These are phyloP conservation scores for Strongylocentrotus purpuratus DNA, from an alignment of 35 echinoderm and acorn worm species.

Conservation along the genomic window DNA sequence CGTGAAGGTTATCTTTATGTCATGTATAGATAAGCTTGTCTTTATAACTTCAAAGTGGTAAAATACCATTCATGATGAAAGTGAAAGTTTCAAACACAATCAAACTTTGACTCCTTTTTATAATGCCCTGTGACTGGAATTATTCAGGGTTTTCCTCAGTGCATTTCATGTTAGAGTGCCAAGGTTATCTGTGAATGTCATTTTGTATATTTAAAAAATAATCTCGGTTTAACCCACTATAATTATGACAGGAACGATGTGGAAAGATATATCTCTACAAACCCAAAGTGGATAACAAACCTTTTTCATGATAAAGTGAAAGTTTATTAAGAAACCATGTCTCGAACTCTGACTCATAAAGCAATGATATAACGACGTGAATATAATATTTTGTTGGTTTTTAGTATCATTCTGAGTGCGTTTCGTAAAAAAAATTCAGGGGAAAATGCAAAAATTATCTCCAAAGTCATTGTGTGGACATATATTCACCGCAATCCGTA, in stretches of 20 bases:
- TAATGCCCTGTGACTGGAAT: background rate
- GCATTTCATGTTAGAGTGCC: background rate
- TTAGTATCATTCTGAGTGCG: too few species aligned
- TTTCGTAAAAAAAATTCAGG: too few species aligned
- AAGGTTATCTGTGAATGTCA: background rate
- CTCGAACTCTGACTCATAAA: background rate
- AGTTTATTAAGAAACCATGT: background rate
- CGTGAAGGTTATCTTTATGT: background rate
- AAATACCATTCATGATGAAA: background rate
- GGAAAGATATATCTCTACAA: too few species aligned
- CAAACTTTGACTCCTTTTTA: background rate
- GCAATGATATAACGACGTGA: too few species aligned
- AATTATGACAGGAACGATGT: too few species aligned
- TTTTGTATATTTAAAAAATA: too few species aligned
- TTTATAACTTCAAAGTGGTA: background rate
- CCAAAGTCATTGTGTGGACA: too few species aligned
- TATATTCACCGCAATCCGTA: too few species aligned
- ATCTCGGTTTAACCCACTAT: too few species aligned
- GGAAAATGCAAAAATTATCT: too few species aligned
- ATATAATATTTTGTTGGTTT: too few species aligned
- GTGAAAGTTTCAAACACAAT: background rate
- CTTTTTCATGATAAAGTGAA: background rate
- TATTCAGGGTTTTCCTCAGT: background rate
- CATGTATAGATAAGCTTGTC: background rate
- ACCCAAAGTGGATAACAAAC: background rate